phyloP scores from a whole-genome alignment of 2,797 vertebrate species.

The Macroramphosus scolopax region DNA sequence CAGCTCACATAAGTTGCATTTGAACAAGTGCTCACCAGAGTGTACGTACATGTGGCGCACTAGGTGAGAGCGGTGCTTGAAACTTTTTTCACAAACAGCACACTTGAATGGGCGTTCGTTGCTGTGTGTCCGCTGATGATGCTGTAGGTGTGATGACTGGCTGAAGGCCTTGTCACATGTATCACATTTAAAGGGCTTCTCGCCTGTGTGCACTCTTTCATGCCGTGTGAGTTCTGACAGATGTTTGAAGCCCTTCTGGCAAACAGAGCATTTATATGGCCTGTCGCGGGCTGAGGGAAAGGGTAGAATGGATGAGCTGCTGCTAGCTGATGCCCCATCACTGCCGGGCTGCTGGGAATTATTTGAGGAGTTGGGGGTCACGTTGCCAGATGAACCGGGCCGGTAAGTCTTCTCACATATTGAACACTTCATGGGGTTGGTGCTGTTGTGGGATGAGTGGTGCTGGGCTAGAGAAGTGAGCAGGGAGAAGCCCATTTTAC shows the following conservation, averaged over 20 bases:
- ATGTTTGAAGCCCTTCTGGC: conserved; percentile 97
- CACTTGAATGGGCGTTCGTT: conserved; percentile 96
- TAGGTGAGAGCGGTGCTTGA: conserved; percentile 97
- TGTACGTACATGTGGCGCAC: conserved; percentile 98
- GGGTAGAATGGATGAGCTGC: conserved; percentile 69
- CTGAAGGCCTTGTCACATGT: conserved; percentile 98
- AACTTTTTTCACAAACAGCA: conserved; percentile 95
- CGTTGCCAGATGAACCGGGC: conserved; percentile 77
- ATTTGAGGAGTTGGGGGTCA: conserved; percentile 68
- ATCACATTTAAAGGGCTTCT: conserved; percentile 96
- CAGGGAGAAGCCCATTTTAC: conserved; percentile 98
- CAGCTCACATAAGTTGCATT: conserved; percentile 93
- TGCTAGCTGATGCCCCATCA: conserved; percentile 69
- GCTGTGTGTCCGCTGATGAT: conserved; percentile 97
- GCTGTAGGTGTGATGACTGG: conserved; percentile 95
- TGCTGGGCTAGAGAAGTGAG: conserved; percentile 95
- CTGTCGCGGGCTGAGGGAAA: conserved; percentile 83
- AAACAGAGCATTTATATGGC: conserved; percentile 94
- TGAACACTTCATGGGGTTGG: conserved; percentile 91
- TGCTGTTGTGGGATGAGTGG: conserved; percentile 90
- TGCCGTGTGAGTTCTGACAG: conserved; percentile 94
- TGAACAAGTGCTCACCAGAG: conserved; percentile 94
- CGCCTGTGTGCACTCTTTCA: conserved; percentile 93
- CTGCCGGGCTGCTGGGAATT: conserved; percentile 69
- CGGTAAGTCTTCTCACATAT: conserved; percentile 98